Base-by-base conservation (phyloP, 1,140 invertebrate genomes). In the Plectrocnemia conspersa region DNA sequence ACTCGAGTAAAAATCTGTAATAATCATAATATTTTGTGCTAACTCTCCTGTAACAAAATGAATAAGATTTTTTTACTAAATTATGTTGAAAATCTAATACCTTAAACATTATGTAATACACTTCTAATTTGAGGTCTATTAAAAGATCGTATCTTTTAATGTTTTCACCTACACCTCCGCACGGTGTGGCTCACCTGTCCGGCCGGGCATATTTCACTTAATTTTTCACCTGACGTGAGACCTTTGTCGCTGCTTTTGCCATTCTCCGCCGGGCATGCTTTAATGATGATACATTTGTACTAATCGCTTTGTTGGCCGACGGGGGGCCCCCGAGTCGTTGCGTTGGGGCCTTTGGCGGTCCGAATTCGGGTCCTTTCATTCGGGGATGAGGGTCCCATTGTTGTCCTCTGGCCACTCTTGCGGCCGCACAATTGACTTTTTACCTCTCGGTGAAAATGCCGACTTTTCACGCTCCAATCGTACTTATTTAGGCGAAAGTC, bases 251-350 rank as follows among this genome's bases (percentile, higher is more conserved):
- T 29, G 47, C 47, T 50, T 50, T 50, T 50, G 47, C 47, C 47
- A 50, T 50, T 50, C 47, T 50, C 19, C 47, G 33, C 35, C 47
- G 33, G 47, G 32, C 32, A 50, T 50, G 47, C 47, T 50, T 50
- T 50, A 50, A 50, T 50, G 47, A 50, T 50, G 47, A 50, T 50
- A 50, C 47, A 50, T 50, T 50, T 50, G 47, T 50, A 50, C 47
- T 50, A 50, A 50, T 50, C 47, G 47, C 47, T 50, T 50, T 50
- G 47, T 50, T 35, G 32, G 21, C 5, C 47, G 9, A 19, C 47
- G 13, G 47, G 47, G 19, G 47, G 47, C 19, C 47, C 13, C n/a
- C n/a, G n/a, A n/a, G n/a, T n/a, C n/a, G n/a, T n/a, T n/a, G 2
- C 23, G 25, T 38, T 38, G 36, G 47, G 36, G 47, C 33, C 47